Percentiles rank a stretch among this genome's conserved stretches.
Conservation (phyloP, 1,140 invertebrate species). For the Drosophila nebulosa region DNA sequence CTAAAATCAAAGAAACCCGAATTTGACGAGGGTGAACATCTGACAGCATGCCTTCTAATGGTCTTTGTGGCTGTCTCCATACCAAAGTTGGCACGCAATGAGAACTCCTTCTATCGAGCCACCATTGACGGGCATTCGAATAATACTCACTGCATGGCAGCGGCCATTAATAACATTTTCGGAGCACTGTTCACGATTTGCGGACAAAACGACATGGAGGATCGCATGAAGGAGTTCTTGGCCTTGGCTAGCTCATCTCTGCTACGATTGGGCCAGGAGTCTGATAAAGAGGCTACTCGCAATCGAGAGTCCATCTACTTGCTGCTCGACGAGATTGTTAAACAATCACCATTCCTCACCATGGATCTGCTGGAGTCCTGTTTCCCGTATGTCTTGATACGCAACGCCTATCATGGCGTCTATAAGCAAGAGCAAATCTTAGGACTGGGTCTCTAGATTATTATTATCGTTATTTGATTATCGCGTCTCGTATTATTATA, state of each 20-base stretch:
- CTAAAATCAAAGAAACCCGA: conserved; percentile 93
- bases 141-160: conserved; percentile 98
- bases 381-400: conserved; percentile 97
- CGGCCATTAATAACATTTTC: conserved; percentile 98
- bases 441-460: conserved; percentile 62
- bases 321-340: conserved; percentile 96
- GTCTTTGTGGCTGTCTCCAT: conserved; percentile 99
- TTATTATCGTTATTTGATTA: neutral
- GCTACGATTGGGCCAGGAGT: conserved; percentile 95
- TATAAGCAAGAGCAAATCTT: conserved; percentile 91
- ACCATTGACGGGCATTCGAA: conserved; percentile 97
- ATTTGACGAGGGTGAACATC: conserved; percentile 93
- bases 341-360: conserved; percentile 97
- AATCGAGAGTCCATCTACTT: conserved; percentile 98
- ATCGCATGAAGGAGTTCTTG: conserved; percentile 98
- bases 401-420: conserved; percentile 97
- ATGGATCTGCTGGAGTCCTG: conserved; percentile 99
- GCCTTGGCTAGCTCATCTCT: conserved; percentile 97
- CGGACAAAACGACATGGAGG: conserved; percentile 96
- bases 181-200: conserved; percentile 98
- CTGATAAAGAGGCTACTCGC: conserved; percentile 95
- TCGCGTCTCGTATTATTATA: conserved; percentile 15
- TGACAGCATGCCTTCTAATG: conserved; percentile 97
- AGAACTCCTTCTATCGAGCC: conserved; percentile 93
- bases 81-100: conserved; percentile 95